phyloP scores from a whole-genome alignment of 2,113 vertebrate genomes.

The Paradisaea rubra region DNA sequence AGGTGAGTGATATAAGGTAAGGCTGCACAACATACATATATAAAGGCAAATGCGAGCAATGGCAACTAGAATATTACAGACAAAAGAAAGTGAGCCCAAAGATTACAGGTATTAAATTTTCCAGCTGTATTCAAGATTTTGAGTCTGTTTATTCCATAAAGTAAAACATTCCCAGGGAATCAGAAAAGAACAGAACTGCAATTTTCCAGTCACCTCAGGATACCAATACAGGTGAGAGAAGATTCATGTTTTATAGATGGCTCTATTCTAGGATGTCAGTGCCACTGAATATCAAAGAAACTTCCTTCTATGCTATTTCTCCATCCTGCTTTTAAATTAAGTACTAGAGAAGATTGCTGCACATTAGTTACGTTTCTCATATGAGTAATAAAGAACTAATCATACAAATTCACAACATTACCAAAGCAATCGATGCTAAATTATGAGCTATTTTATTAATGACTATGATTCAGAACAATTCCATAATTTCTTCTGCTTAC shows the following conservation, averaged over 20 bases:
- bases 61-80: neutral
- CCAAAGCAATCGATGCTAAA: neutral
- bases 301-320: neutral
- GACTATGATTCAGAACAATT: neutral
- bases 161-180: neutral
- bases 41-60: neutral
- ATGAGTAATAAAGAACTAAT: neutral
- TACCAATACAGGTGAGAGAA: neutral
- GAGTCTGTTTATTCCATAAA: neutral
- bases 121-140: neutral
- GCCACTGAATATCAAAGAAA: neutral
- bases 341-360: neutral
- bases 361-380: neutral
- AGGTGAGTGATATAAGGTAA: neutral
- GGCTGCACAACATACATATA: neutral
- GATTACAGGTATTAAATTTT: neutral
- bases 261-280: neutral
- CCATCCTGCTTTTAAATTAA: neutral
- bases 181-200: neutral
- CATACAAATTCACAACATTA: neutral
- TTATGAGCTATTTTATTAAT: neutral
- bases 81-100: neutral
- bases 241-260: accelerated
- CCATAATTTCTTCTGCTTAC: neutral
- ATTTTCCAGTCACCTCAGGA: neutral